Evolutionary conservation across 2,113 vertebrate genomes (phyloP), one percentile per base, ranked within the genome.

Genomic region (Pangasianodon hypophthalmus): DNA sequence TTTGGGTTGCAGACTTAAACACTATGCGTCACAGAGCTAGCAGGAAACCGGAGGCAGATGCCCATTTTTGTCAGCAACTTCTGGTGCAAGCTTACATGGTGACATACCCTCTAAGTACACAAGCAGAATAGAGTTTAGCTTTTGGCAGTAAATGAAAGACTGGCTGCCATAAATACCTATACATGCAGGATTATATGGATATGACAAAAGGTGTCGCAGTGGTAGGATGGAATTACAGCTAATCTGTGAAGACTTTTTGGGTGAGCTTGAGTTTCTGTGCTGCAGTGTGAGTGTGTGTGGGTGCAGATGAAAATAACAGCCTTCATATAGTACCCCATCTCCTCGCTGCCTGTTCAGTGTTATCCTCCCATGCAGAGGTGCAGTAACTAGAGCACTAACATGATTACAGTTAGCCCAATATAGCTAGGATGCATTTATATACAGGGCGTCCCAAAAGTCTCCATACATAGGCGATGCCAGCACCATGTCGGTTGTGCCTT

Each of bases 181-280:
- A 88, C 91, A 92, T 85, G 84, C 54, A 85, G 67, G 84, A 91
- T 91, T 90, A 90, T 92, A 75, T 84, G 19, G 90, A 91, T 29
- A 64, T 52, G 79, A 52, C 81, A 86, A 86, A 89, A 90, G 79
- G 84, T 92, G 71, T 89, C 60, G 48, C 19, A 19, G 79, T 86
- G 52, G 77, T 86, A 83, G 85, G 85, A 88, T 89, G 90, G 88
- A 86, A 92, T 91, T 90, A 93, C 77, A 87, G 87, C 82, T 91
- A 92, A 93, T 91, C 90, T 88, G 24, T 85, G 85, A 67, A 75
- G 89, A 90, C 88, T 89, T 90, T 89, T 87, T 91, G 89, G 50
- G 73, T 71, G 84, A 85, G 87, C 58, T 69, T 90, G 89, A 89
- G 89, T 91, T 85, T 75, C 52, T 60, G 86, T 21, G 16, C 58